Base-by-base conservation (phyloP, 1,140 invertebrate species). In the Drosophila funebris region DNA sequence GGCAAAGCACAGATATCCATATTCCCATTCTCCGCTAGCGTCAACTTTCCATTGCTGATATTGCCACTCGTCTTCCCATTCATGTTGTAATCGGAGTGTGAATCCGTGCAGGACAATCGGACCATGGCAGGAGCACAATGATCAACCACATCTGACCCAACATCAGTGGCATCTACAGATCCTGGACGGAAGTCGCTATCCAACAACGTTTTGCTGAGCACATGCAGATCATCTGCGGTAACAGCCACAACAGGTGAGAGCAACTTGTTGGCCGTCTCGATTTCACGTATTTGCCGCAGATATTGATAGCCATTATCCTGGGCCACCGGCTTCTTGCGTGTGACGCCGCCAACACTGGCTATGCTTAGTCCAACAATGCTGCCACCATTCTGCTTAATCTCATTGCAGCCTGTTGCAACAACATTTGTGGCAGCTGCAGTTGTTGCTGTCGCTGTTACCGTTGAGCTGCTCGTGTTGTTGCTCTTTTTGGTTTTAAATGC, bases 401-500 rank as follows among this genome's bases (percentile, higher is more conserved):
- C 71, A 9, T 48, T 56, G n/a, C 66, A 56, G 4, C 20, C 36
- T 1, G 60, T 13, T 6, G 27, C 31, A 3, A 20, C 11, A 3
- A 20, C 13, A 3, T 33, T 54, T 13, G 37, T 54, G 14, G 63
- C 22, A 9, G 77, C 50, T n/a, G 36, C 41, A 0, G 50, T 41
- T 41, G 58, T 13, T 39, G 36, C 22, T 4, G 16, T 20, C 67
- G 56, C 14, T 90, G 22, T 39, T 9, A 48, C 11, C 9, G 46
- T 33, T 24, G 63, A 57, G 52, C 16, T 61, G n/a, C 64, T 50
- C 13, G 58, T 27, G 53, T 69, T 80, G 27, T 54, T 77, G 54
- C 71, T 90, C 68, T 88, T 92, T 64, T 90, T 90, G 22, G 82
- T 67, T 54, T 92, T 92, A 78, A 92, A 92, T 78, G 90, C 91